Conservation (phyloP, 2,888 invertebrate genomes). For the Oligia fasciuncula region DNA sequence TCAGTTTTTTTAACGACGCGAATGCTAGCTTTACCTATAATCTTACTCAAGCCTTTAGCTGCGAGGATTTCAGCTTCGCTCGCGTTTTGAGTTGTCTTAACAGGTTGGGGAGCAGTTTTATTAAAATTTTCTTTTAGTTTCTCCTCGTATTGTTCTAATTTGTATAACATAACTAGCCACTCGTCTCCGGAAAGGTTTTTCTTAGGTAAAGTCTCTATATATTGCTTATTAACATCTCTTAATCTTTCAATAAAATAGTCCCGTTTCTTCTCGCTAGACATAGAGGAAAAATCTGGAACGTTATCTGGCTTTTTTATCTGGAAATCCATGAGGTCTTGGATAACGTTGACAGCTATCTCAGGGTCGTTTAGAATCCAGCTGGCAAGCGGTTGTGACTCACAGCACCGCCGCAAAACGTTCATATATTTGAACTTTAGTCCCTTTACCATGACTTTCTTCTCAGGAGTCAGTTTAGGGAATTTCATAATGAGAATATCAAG, state of each 20-base stretch:
- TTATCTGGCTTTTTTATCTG: constrained; percentile 74
- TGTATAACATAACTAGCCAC: constrained; percentile 84
- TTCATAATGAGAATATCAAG: constrained; percentile 85
- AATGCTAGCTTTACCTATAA: constrained; percentile 82
- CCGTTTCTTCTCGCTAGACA: constrained; percentile 76
- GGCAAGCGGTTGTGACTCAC: constrained; percentile 80
- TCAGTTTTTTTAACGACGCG: constrained; percentile 73
- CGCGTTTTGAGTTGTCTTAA: constrained; percentile 70
- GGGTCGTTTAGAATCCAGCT: constrained; percentile 82
- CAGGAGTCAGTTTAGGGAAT: constrained; percentile 79
- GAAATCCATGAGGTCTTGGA: constrained; percentile 82
- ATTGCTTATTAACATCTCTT: constrained; percentile 79
- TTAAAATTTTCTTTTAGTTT: constrained; percentile 79
- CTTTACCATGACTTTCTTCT: constrained; percentile 80
- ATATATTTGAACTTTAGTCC: constrained; percentile 83
- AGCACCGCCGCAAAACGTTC: constrained; percentile 80
- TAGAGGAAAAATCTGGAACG: constrained; percentile 74
- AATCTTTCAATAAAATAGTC: constrained; percentile 81
- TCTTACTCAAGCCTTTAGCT: constrained; percentile 85
- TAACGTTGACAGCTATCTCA: constrained; percentile 79
- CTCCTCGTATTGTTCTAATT: constrained; percentile 80
- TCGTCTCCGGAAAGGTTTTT: constrained; percentile 81
- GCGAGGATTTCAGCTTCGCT: constrained; percentile 87
- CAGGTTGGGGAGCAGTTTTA: constrained; percentile 70
- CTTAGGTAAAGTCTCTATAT: constrained; percentile 83